A percentile compares a stretch with the other conserved stretches of the same genome.
Conservation (phyloP, 2,888 invertebrate genomes). For the Dendrolimus houi region DNA sequence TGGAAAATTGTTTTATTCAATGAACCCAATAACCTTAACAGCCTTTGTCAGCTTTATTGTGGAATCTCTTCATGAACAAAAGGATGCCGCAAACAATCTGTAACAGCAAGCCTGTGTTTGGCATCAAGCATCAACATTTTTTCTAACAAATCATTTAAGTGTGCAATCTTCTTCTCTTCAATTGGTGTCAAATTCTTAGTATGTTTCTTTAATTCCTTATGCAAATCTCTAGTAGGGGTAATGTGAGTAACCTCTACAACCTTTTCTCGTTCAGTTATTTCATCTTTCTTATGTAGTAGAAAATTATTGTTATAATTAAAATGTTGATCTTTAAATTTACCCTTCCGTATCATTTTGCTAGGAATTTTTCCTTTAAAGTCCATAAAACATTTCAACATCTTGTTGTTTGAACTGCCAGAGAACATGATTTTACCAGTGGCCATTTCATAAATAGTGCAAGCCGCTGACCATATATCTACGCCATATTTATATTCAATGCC, state of each 20-base stretch:
- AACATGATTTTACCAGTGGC: conserved; percentile 99
- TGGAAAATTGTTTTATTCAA: conserved; percentile 38
- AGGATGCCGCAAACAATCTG: conserved; percentile 93
- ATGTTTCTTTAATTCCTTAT: conserved; percentile 90
- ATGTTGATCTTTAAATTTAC: conserved; percentile 96
- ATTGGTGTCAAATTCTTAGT: conserved; percentile 86
- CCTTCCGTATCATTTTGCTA: conserved; percentile 93
- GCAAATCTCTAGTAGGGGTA: conserved; percentile 87
- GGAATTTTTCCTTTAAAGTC: conserved; percentile 98
- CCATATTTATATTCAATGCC: conserved; percentile 96
- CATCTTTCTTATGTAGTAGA: conserved; percentile 96
- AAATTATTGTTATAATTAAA: conserved; percentile 98
- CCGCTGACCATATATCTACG: conserved; percentile 98
- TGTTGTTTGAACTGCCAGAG: conserved; percentile 97
- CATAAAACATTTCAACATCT: conserved; percentile 99
- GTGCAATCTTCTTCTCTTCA: conserved; percentile 91
- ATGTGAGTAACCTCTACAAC: conserved; percentile 92
- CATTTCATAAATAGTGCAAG: conserved; percentile 98
- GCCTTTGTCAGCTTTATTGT: conserved; percentile 23
- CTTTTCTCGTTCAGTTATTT: conserved; percentile 97
- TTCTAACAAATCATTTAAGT: conserved; percentile 94
- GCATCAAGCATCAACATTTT: conserved; percentile 93
- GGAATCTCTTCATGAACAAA: conserved; percentile 80
- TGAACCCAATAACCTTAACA: conserved; percentile 11
- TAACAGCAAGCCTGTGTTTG: conserved; percentile 89